Conservation (phyloP, 35 echinoderm and acorn worm species). For the Eucidaris tribuloides region DNA sequence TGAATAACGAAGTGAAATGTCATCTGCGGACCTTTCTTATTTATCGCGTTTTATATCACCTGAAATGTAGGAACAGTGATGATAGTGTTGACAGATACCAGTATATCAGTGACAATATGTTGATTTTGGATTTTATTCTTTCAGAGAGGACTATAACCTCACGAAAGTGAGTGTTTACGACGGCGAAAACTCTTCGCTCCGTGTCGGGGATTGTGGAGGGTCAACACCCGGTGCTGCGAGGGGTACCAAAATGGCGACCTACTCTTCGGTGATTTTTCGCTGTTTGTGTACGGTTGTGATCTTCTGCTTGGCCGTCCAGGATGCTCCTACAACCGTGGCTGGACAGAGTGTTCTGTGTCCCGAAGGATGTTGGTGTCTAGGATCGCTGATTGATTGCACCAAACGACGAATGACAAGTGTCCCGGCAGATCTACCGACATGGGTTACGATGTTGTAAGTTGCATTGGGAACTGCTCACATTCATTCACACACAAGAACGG, state of each 20-base stretch:
- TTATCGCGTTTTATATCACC: no score
- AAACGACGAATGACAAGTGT: conserved; percentile 40
- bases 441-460: conserved; percentile 70
- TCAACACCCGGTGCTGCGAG: conserved; percentile 31
- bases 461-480: no score
- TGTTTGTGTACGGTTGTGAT: conserved; percentile 21
- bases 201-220: conserved; percentile 17
- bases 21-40: no score
- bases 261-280: conserved; percentile 16
- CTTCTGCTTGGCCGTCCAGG: not conserved
- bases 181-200: conserved; percentile 19
- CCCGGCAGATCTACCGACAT: conserved; percentile 40
- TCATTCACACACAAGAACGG: not conserved
- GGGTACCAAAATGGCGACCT: conserved; percentile 34
- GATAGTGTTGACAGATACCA: not conserved
- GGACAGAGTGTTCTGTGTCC: conserved; percentile 53
- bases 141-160: conserved; percentile 24
- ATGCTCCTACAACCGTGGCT: not conserved
- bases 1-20: no score
- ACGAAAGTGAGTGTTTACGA: conserved; percentile 32
- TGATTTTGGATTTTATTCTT: conserved; percentile 31
- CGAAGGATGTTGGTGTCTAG: conserved; percentile 45
- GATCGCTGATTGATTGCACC: conserved; percentile 57
- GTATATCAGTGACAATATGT: conserved; percentile 17
- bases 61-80: conserved; percentile 20